Conservation (phyloP, 2,113 vertebrate species). For the Grammomys surdaster region DNA sequence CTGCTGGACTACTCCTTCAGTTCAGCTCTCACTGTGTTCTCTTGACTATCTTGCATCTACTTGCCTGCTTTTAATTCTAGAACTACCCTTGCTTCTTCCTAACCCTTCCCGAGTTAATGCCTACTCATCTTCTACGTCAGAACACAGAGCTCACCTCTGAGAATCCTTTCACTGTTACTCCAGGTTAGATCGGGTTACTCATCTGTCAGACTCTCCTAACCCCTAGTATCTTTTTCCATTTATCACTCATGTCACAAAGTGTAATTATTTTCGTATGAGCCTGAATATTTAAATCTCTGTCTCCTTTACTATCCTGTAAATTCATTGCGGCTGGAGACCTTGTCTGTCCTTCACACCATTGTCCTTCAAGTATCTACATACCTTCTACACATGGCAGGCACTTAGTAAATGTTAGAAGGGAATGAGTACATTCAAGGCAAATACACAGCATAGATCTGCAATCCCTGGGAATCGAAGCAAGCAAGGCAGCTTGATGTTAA, state of each 20-base stretch:
- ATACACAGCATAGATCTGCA: neutral
- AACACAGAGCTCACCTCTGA: neutral
- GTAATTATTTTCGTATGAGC: slow-evolving; percentile 16
- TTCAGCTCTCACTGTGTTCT: neutral
- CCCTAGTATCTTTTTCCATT: neutral
- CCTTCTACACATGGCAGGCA: slow-evolving; percentile 24
- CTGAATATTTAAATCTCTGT: slow-evolving; percentile 34
- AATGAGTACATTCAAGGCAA: slow-evolving; percentile 50
- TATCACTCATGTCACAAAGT: slow-evolving; percentile 39
- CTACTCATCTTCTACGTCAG: slow-evolving; percentile 48
- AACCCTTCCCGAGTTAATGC: neutral
- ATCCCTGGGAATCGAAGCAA: neutral
- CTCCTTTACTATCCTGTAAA: neutral
- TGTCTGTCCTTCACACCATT: neutral
- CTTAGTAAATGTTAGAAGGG: slow-evolving; percentile 43
- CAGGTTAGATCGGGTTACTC: neutral
- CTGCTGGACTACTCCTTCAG: neutral
- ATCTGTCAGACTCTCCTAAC: neutral
- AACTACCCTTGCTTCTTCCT: slow-evolving; percentile 41
- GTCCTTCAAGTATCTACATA: slow-evolving; percentile 39
- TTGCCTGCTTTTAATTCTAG: slow-evolving; percentile 49
- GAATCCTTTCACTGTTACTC: neutral
- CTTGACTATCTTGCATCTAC: neutral
- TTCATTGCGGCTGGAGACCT: neutral
- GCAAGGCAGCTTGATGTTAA: slow-evolving; percentile 7